These are phyloP conservation scores for Sminthopsis crassicaudata DNA, from an alignment of 2,113 vertebrate species.

Conservation along the genomic window DNA sequence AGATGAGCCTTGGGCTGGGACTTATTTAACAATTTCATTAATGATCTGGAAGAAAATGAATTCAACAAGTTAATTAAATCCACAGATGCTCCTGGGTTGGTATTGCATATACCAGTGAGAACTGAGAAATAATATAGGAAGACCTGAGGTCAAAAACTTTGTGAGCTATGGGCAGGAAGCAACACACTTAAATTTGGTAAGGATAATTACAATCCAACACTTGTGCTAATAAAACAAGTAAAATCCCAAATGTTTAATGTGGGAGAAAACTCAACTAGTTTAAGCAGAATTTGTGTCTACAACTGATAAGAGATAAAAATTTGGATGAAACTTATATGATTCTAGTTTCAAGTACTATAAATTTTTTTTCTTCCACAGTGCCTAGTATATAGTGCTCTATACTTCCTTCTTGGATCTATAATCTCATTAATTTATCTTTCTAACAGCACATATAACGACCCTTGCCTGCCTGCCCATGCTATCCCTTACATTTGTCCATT, in stretches of 20 bases:
- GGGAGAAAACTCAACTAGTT: constrained; percentile 34
- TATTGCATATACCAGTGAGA: constrained; percentile 66
- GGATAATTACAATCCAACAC: constrained; percentile 61
- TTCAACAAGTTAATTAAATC: constrained; percentile 76
- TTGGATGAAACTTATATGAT: constrained; percentile 22
- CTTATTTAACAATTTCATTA: constrained; percentile 72
- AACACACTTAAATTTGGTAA: constrained; percentile 64
- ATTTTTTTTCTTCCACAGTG: not conserved
- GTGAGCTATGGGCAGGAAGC: constrained; percentile 58
- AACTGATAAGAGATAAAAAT: not conserved
- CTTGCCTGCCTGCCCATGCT: not conserved
- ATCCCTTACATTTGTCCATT: not conserved
- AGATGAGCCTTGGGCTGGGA: constrained; percentile 39
- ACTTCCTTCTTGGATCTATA: not conserved
- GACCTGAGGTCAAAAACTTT: constrained; percentile 60
- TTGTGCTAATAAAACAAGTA: constrained; percentile 32
- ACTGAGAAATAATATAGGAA: constrained; percentile 64
- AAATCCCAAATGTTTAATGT: constrained; percentile 42
- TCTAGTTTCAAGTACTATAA: constrained; percentile 1
- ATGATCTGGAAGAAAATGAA: constrained; percentile 54
- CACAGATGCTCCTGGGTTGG: constrained; percentile 60
- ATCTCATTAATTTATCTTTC: not conserved
- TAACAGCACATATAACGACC: not conserved
- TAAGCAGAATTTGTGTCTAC: constrained; percentile 6
- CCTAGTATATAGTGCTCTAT: not conserved